These are phyloP conservation scores for Drosophila differens DNA, from an alignment of 2,888 invertebrate genomes.

Conservation along the genomic window DNA sequence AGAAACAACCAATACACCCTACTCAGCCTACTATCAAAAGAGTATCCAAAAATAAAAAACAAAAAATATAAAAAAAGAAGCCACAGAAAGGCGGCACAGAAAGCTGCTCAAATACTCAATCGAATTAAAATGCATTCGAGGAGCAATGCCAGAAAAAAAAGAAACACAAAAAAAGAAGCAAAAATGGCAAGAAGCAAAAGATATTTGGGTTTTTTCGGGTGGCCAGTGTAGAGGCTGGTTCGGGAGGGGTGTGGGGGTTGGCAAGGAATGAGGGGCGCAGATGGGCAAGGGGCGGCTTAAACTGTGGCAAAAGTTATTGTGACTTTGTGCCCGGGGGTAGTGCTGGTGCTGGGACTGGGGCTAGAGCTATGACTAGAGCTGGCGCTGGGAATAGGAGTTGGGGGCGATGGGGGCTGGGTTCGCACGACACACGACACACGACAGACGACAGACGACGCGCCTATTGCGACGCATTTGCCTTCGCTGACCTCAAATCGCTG, in stretches of 20 bases:
- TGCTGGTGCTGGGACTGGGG: constrained; percentile 1
- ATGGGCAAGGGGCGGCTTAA: constrained; percentile 47
- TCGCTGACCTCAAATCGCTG: constrained; percentile 67
- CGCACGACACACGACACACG: neutral
- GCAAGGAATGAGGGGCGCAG: constrained; percentile 52
- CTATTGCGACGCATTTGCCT: constrained; percentile 69
- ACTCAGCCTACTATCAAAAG: neutral
- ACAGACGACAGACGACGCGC: constrained; percentile 48
- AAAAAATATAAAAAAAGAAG: constrained; percentile 6
- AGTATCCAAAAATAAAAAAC: neutral
- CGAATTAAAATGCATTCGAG: constrained; percentile 78
- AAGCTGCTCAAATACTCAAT: constrained; percentile 61
- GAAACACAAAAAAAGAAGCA: constrained; percentile 3
- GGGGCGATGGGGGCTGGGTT: neutral
- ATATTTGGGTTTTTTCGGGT: constrained; percentile 16
- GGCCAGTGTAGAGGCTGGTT: constrained; percentile 2
- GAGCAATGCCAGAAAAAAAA: constrained; percentile 61
- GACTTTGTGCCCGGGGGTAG: constrained; percentile 62
- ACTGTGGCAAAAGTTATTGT: constrained; percentile 79
- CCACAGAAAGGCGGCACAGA: constrained; percentile 10
- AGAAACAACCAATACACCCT: neutral
- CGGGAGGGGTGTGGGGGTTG: neutral
- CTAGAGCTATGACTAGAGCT: neutral
- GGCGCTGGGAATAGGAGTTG: neutral
- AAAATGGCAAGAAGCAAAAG: constrained; percentile 7